Conservation (phyloP, 2,113 vertebrate genomes). For the Pelobates fuscus region DNA sequence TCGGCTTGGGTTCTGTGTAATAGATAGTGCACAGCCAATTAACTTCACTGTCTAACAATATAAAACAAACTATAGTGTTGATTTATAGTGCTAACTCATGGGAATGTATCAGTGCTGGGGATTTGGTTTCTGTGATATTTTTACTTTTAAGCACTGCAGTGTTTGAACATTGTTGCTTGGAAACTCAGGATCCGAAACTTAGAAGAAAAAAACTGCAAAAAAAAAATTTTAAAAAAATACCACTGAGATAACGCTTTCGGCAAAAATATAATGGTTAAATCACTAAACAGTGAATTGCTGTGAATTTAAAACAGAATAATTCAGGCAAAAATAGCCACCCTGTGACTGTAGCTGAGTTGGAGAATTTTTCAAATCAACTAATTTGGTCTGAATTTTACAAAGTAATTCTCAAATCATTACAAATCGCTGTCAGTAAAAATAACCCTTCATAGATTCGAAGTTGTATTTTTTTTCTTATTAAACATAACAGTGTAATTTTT, state of each 20-base stretch:
- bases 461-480: too few relatives aligned
- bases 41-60: slow-evolving; percentile 38
- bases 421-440: too few relatives aligned
- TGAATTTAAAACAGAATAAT: too few relatives aligned
- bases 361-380: too few relatives aligned
- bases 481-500: too few relatives aligned
- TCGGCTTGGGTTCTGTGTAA: slow-evolving; percentile 31
- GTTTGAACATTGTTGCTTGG: slow-evolving; percentile 33
- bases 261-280: too few relatives aligned
- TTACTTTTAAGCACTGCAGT: slow-evolving; percentile 8
- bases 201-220: not conserved
- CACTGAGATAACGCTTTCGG: not conserved
- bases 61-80: slow-evolving; percentile 32
- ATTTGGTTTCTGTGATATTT: slow-evolving; percentile 7
- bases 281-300: too few relatives aligned
- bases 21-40: slow-evolving; percentile 46
- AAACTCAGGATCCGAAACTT: slow-evolving; percentile 17
- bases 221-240: not conserved
- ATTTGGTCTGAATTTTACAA: too few relatives aligned
- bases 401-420: too few relatives aligned
- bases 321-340: too few relatives aligned
- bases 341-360: too few relatives aligned
- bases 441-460: too few relatives aligned
- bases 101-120: slow-evolving; percentile 35
- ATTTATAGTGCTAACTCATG: slow-evolving; percentile 24